phyloP scores from a whole-genome alignment of 2,888 invertebrate genomes.

The Myopa testacea region DNA sequence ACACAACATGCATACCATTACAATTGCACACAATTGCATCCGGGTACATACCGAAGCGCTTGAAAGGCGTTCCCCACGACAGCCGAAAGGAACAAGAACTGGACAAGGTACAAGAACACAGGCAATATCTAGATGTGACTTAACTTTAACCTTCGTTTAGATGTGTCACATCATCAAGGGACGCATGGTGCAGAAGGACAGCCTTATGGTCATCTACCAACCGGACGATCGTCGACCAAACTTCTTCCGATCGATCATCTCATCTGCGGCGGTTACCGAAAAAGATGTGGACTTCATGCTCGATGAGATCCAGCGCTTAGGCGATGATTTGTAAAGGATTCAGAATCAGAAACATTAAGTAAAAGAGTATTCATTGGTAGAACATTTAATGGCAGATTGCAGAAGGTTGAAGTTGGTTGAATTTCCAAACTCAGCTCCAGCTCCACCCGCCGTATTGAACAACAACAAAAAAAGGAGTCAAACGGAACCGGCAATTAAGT shows the following conservation, averaged over 20 bases:
- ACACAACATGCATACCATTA: no score
- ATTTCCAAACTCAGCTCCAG: no score
- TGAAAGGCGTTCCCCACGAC: slow-evolving; percentile 81
- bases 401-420: no score
- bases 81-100: slow-evolving; percentile 81
- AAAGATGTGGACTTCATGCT: slow-evolving; percentile 95
- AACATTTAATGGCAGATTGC: no score
- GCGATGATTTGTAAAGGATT: slow-evolving; percentile 77
- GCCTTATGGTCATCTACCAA: slow-evolving; percentile 98
- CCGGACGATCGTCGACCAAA: slow-evolving; percentile 96
- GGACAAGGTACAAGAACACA: slow-evolving; percentile 75
- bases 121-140: neutral
- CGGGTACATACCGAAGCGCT: slow-evolving; percentile 95
- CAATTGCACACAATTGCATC: no score
- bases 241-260: slow-evolving; percentile 99
- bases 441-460: neutral
- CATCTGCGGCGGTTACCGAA: slow-evolving; percentile 91
- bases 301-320: slow-evolving; percentile 93
- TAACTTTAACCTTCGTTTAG: slow-evolving; percentile 69
- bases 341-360: neutral
- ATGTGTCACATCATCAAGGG: slow-evolving; percentile 95
- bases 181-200: slow-evolving; percentile 98
- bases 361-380: no score
- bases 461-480: slow-evolving; percentile 14
- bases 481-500: neutral